phyloP scores from a whole-genome alignment of 2,888 invertebrate genomes.

The Brachypterus glaber region DNA sequence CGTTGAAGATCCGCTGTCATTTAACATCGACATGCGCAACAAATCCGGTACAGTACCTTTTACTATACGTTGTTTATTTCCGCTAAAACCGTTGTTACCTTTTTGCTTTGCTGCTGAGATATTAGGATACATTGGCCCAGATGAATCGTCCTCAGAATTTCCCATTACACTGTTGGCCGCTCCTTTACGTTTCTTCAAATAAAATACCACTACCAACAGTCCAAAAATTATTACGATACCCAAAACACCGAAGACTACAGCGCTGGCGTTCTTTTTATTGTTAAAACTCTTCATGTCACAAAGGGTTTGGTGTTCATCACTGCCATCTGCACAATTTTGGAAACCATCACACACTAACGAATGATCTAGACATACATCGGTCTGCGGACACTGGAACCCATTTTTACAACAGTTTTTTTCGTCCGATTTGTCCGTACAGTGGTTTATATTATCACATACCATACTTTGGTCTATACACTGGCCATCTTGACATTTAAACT shows the following conservation, averaged over 20 bases:
- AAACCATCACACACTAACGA: slow-evolving; percentile 65
- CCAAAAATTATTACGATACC: slow-evolving; percentile 44
- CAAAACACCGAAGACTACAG: slow-evolving; percentile 47
- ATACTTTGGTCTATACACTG: slow-evolving; percentile 33
- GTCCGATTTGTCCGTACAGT: slow-evolving; percentile 61
- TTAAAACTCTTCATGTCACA: slow-evolving; percentile 46
- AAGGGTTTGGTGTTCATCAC: slow-evolving; percentile 62
- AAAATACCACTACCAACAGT: slow-evolving; percentile 23
- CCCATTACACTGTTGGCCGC: slow-evolving; percentile 36
- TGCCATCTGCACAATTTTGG: slow-evolving; percentile 70
- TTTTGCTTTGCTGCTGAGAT: no score
- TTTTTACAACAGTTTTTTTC: slow-evolving; percentile 60
- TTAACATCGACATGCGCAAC: slow-evolving; percentile 57
- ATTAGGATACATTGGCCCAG: slow-evolving; percentile 47
- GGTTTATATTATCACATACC: slow-evolving; percentile 52
- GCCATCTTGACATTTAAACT: slow-evolving; percentile 53
- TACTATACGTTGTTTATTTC: no score
- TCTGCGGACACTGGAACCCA: slow-evolving; percentile 63
- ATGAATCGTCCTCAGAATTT: slow-evolving; percentile 57
- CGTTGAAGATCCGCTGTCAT: slow-evolving; percentile 53
- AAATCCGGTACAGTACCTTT: no score
- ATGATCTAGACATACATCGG: slow-evolving; percentile 61
- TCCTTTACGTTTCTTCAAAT: slow-evolving; percentile 26
- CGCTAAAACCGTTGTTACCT: no score
- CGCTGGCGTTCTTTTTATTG: slow-evolving; percentile 42